A percentile compares a stretch with the other conserved stretches of the same genome.
These are phyloP conservation scores for Manacus vitellinus DNA, from an alignment of 2,113 vertebrate genomes.

Conservation along the genomic window DNA sequence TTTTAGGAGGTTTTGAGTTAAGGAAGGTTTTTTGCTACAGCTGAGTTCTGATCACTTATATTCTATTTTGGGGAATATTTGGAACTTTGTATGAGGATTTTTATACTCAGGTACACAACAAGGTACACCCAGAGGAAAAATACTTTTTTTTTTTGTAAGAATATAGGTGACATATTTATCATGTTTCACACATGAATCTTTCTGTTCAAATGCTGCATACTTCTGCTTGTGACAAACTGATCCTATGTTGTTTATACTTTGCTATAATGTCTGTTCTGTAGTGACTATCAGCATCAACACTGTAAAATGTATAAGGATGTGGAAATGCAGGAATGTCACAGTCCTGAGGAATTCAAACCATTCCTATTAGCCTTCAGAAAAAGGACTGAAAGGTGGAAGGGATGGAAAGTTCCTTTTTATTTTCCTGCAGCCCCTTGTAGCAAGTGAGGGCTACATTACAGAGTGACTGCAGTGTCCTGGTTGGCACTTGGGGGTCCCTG, in stretches of 20 bases:
- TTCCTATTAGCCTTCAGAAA: not conserved
- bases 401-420: not conserved
- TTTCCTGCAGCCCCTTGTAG: not conserved
- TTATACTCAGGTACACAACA: not conserved
- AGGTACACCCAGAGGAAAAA: not conserved
- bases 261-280: not conserved
- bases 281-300: not conserved
- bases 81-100: not conserved
- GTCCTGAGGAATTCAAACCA: not conserved
- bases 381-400: not conserved
- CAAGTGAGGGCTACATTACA: not conserved
- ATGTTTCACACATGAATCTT: not conserved
- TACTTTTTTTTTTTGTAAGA: not conserved
- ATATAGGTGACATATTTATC: not conserved
- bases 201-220: not conserved
- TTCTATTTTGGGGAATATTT: not conserved
- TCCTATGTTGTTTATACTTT: not conserved
- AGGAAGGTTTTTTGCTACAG: not conserved
- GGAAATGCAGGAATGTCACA: not conserved
- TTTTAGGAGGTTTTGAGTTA: constrained; percentile 1
- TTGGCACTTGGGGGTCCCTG: not conserved
- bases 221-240: not conserved
- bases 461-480: not conserved
- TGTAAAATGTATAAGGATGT: not conserved
- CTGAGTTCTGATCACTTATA: not conserved